A percentile compares a stretch with the other conserved stretches of the same genome.
Evolutionary conservation across 2,113 vertebrate species (phyloP).

Genomic region (Callipepla squamata): DNA sequence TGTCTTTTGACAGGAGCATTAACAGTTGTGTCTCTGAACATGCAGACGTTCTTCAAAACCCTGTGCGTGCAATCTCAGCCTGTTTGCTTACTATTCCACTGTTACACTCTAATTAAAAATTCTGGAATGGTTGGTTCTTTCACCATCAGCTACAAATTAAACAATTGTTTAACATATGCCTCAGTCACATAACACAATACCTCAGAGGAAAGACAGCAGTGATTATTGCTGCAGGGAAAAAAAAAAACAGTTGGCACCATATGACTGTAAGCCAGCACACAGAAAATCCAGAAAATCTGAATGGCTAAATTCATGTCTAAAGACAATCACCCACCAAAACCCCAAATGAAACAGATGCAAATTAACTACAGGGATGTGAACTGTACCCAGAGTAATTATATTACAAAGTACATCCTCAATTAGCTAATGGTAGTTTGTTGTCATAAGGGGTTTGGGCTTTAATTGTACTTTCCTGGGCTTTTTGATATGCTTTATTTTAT

Average conservation of each 20-base stretch:
- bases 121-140: background rate
- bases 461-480: background rate
- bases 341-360: background rate
- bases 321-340: background rate
- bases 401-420: background rate
- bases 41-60: background rate
- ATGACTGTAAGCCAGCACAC: background rate
- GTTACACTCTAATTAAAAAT: background rate
- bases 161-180: background rate
- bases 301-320: background rate
- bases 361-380: background rate
- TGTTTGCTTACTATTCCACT: background rate
- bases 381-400: background rate
- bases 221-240: background rate
- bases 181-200: background rate
- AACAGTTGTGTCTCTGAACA: background rate
- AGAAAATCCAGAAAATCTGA: constrained; percentile 25
- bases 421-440: background rate
- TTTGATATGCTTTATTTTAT: background rate
- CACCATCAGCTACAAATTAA: background rate
- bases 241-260: background rate
- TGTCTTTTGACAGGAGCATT: background rate
- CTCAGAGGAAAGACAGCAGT: background rate
- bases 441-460: background rate
- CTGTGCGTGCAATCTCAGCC: background rate